Percentiles rank a stretch among this genome's conserved stretches.
Evolutionary conservation across 2,797 vertebrate genomes (phyloP).

Genomic region (Sus cebifrons): DNA sequence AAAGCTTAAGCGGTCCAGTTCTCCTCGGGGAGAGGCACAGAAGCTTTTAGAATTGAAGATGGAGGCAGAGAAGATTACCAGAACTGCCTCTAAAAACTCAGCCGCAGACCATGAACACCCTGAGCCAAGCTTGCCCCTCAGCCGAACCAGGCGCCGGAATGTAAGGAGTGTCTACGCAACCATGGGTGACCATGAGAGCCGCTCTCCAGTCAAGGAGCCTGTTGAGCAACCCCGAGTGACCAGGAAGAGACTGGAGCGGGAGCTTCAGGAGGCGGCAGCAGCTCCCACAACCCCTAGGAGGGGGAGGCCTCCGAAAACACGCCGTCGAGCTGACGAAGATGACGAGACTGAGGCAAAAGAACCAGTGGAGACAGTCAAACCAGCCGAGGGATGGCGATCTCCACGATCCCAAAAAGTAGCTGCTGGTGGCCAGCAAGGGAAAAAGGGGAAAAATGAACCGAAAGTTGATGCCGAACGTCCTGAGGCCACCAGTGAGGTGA

Average conservation of each 20-base stretch:
- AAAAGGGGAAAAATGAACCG: constrained; percentile 92
- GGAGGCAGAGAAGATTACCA: constrained; percentile 91
- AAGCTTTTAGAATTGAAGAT: constrained; percentile 91
- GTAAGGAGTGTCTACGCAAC: constrained; percentile 98
- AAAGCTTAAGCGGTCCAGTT: constrained; percentile 96
- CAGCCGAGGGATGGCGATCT: constrained; percentile 95
- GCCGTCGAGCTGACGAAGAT: constrained; percentile 93
- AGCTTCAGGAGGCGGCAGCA: constrained; percentile 92
- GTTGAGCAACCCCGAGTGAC: constrained; percentile 94
- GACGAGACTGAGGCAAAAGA: constrained; percentile 93
- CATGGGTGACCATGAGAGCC: constrained; percentile 93
- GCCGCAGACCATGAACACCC: constrained; percentile 93
- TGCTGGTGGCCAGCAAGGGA: constrained; percentile 91
- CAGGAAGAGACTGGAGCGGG: constrained; percentile 96
- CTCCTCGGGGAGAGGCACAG: constrained; percentile 94
- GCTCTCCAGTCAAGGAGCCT: constrained; percentile 93
- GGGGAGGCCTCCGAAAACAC: constrained; percentile 96
- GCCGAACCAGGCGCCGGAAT: constrained; percentile 96
- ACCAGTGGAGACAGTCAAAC: constrained; percentile 91
- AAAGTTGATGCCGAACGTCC: constrained; percentile 88
- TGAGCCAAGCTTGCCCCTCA: constrained; percentile 94
- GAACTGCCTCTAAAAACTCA: constrained; percentile 94
- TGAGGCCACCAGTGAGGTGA: constrained; percentile 88
- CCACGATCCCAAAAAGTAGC: constrained; percentile 94
- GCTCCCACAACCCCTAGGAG: constrained; percentile 93